Conservation (phyloP, 2,797 vertebrate species). For the Galaxias olidus region DNA sequence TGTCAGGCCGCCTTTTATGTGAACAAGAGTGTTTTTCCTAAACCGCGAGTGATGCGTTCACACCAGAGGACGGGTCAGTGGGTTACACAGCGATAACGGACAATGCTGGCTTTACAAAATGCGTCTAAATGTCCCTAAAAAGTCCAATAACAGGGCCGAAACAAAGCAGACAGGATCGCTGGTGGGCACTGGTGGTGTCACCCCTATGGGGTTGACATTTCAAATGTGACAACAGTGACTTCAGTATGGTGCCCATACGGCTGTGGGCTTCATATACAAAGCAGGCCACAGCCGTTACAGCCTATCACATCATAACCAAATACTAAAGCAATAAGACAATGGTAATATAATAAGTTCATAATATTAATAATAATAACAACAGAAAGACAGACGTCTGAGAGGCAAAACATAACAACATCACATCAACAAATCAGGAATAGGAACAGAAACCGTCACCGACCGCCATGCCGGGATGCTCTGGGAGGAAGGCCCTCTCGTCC, state of each 20-base stretch:
- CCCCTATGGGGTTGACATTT: constrained; percentile 64
- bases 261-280: constrained; percentile 10
- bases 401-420: background rate
- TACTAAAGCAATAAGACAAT: too few relatives aligned
- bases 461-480: constrained; percentile 22
- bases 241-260: constrained; percentile 48
- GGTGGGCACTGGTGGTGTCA: constrained; percentile 43
- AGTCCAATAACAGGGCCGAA: background rate
- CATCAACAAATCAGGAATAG: background rate
- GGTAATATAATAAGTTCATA: too few relatives aligned
- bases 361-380: too few relatives aligned
- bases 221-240: constrained; percentile 37
- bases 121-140: constrained; percentile 24
- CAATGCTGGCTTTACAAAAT: constrained; percentile 22
- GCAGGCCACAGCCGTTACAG: too few relatives aligned
- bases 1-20: constrained; percentile 51
- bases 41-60: constrained; percentile 32
- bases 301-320: too few relatives aligned
- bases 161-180: too few relatives aligned
- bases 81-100: constrained; percentile 29
- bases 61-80: constrained; percentile 30
- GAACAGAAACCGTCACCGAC: constrained; percentile 45
- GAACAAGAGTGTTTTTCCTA: constrained; percentile 44
- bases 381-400: too few relatives aligned
- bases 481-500: constrained; percentile 5